Percentiles rank a stretch among this genome's conserved stretches.
phyloP scores from a whole-genome alignment of 2,113 vertebrate genomes.

The Drymodes brunneopygia region DNA sequence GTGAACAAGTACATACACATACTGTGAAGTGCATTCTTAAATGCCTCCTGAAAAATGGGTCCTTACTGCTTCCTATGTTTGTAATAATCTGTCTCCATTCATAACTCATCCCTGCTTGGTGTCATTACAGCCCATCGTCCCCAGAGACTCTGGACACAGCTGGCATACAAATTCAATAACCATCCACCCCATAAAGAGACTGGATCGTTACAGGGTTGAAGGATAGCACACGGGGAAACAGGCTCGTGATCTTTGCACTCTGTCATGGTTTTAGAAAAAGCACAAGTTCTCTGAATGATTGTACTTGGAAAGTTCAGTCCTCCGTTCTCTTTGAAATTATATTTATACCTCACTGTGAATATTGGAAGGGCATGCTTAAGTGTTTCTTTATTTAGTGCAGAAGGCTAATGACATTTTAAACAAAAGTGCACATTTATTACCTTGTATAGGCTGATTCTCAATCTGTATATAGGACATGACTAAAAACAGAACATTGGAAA shows the following conservation, averaged over 20 bases:
- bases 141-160: conserved; percentile 34
- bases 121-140: conserved; percentile 27
- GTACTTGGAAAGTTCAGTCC: conserved; percentile 4
- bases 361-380: conserved; percentile 16
- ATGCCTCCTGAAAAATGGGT: neutral
- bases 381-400: conserved; percentile 43
- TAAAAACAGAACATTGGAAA: conserved; percentile 23
- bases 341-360: conserved; percentile 24
- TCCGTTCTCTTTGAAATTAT: conserved; percentile 42
- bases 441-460: conserved; percentile 4
- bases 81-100: conserved; percentile 12
- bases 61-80: neutral
- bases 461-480: conserved; percentile 13
- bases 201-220: neutral
- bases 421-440: conserved; percentile 30
- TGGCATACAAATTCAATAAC: conserved; percentile 45
- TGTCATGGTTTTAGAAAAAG: conserved; percentile 7
- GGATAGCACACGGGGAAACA: neutral
- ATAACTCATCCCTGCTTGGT: conserved; percentile 32
- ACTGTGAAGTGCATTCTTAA: neutral
- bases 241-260: conserved; percentile 32
- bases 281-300: conserved; percentile 1
- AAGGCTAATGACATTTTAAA: conserved; percentile 53
- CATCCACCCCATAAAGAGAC: neutral
- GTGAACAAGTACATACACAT: neutral